Evolutionary conservation across 2,797 vertebrate species (phyloP).

Genomic region (Pantherophis alleghaniensis): DNA sequence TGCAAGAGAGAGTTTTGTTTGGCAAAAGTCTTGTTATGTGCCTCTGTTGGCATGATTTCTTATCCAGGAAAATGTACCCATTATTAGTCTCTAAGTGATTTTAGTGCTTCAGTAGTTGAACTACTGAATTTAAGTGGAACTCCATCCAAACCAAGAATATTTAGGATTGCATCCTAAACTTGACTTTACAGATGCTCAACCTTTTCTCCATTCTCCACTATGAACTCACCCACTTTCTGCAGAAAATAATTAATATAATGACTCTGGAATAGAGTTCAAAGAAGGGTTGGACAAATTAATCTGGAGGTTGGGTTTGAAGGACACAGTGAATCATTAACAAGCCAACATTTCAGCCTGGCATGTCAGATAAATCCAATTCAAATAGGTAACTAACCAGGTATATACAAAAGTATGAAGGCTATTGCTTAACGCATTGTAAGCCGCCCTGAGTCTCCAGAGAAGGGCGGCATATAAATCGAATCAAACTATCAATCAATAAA

Average conservation of each 20-base stretch:
- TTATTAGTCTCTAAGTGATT: background rate
- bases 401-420: too few relatives aligned
- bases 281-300: background rate
- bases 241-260: background rate
- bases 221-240: background rate
- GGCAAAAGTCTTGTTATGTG: background rate
- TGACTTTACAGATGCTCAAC: background rate
- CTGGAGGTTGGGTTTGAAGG: background rate
- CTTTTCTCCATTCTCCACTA: background rate
- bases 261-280: background rate
- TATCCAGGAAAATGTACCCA: background rate
- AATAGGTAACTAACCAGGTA: too few relatives aligned
- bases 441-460: too few relatives aligned
- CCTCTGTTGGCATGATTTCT: background rate
- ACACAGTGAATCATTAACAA: background rate
- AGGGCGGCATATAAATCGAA: too few relatives aligned
- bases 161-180: background rate
- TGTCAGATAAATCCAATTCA: background rate
- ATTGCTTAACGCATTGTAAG: too few relatives aligned
- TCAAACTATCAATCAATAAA: background rate
- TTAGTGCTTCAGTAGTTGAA: background rate
- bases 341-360: background rate
- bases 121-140: background rate
- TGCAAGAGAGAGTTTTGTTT: background rate
- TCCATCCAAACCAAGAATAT: background rate